These are phyloP conservation scores for Pseudorhombus dupliciocellatus DNA, from an alignment of 2,113 vertebrate species.

Conservation along the genomic window DNA sequence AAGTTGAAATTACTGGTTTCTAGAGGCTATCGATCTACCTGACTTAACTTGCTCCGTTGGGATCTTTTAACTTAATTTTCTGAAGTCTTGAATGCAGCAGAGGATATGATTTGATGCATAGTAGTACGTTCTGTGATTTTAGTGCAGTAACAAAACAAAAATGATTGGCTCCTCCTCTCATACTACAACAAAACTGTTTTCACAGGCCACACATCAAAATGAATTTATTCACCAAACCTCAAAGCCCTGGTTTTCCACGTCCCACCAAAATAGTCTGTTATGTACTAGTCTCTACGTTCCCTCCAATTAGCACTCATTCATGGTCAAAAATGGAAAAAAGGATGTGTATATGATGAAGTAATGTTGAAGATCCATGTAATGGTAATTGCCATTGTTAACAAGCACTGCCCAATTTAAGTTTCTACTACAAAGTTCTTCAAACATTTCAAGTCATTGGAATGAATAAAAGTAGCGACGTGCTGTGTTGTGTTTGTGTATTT, in stretches of 20 bases:
- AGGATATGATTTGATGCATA: neutral
- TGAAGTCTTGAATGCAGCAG: conserved; percentile 33
- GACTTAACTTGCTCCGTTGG: conserved; percentile 39
- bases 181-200: too few species aligned
- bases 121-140: conserved; percentile 1
- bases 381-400: neutral
- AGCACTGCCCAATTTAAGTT: neutral
- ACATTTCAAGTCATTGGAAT: conserved; percentile 43
- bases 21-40: conserved; percentile 33
- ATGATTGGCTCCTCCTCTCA: too few species aligned
- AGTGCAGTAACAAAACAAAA: too few species aligned
- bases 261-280: conserved; percentile 30
- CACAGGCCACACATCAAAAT: conserved; percentile 11
- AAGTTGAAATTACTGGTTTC: too few species aligned
- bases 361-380: neutral
- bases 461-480: conserved; percentile 40
- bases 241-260: conserved; percentile 11
- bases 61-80: conserved; percentile 52
- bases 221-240: conserved; percentile 12
- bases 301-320: neutral
- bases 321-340: neutral
- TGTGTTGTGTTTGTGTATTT: neutral
- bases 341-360: conserved; percentile 32
- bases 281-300: conserved; percentile 1
- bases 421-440: conserved; percentile 30